Evolutionary conservation across 2,113 vertebrate genomes (phyloP).

Genomic region (Lichenostomus cassidix): DNA sequence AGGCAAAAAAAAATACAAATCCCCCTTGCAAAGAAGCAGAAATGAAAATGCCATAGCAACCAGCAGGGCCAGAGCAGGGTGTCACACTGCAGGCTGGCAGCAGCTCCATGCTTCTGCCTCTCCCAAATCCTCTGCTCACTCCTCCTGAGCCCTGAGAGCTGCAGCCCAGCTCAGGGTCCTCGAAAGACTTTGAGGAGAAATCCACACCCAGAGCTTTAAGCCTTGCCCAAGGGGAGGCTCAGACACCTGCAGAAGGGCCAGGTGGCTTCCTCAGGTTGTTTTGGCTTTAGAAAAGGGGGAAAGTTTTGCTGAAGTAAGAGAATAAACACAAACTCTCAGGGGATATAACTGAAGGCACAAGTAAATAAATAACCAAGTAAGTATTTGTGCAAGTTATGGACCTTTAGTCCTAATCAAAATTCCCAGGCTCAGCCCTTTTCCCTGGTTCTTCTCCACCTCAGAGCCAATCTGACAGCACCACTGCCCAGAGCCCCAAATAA

Average conservation of each 20-base stretch:
- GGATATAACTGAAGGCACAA: background rate
- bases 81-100: background rate
- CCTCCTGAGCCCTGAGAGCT: background rate
- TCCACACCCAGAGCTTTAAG: background rate
- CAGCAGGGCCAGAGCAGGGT: background rate
- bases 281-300: background rate
- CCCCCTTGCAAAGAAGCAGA: background rate
- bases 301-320: background rate
- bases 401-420: background rate
- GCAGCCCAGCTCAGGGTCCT: background rate
- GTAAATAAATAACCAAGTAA: constrained; percentile 32
- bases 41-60: constrained; percentile 5
- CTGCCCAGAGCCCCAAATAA: background rate
- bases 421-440: background rate
- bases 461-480: background rate
- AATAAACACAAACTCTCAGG: background rate
- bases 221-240: background rate
- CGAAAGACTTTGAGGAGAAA: background rate
- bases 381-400: background rate
- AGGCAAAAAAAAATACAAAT: background rate
- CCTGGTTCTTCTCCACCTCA: background rate
- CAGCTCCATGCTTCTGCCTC: background rate
- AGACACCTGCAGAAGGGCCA: background rate
- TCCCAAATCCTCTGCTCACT: background rate
- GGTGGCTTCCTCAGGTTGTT: background rate